Percentiles rank a stretch among this genome's conserved stretches.
Evolutionary conservation across 2,113 vertebrate species (phyloP).

Genomic region (Lathamus discolor): DNA sequence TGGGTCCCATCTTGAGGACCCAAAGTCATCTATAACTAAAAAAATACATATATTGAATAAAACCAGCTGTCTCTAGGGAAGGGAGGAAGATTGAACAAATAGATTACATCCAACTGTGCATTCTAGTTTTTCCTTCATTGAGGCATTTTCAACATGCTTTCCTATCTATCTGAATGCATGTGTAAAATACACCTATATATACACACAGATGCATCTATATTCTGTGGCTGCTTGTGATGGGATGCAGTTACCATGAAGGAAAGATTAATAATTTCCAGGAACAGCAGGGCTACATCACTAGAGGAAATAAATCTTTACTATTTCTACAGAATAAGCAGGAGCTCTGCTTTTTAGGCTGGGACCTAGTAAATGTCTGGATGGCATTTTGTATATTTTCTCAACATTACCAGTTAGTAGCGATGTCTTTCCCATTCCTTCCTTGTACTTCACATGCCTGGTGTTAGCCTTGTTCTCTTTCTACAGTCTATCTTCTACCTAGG

Average conservation of each 20-base stretch:
- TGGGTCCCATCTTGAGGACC: neutral
- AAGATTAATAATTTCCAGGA: neutral
- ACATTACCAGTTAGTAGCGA: neutral
- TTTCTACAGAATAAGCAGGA: neutral
- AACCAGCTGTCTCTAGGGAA: neutral
- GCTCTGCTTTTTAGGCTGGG: neutral
- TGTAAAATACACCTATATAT: neutral
- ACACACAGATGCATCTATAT: neutral
- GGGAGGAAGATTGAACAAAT: neutral
- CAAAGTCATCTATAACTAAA: neutral
- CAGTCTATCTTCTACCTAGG: neutral
- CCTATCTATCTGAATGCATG: accelerated
- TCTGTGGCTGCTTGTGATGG: neutral
- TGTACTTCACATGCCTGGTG: neutral
- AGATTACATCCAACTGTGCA: neutral
- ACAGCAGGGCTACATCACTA: neutral
- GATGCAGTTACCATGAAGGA: neutral
- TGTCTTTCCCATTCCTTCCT: neutral
- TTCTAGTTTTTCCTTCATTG: neutral
- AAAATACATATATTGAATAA: neutral
- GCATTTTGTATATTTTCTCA: neutral
- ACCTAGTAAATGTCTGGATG: neutral
- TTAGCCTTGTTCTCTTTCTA: neutral
- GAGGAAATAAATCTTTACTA: neutral
- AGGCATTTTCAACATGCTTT: neutral